Base-by-base conservation (phyloP, 1,140 invertebrate genomes). In the Calycopis cecrops region DNA sequence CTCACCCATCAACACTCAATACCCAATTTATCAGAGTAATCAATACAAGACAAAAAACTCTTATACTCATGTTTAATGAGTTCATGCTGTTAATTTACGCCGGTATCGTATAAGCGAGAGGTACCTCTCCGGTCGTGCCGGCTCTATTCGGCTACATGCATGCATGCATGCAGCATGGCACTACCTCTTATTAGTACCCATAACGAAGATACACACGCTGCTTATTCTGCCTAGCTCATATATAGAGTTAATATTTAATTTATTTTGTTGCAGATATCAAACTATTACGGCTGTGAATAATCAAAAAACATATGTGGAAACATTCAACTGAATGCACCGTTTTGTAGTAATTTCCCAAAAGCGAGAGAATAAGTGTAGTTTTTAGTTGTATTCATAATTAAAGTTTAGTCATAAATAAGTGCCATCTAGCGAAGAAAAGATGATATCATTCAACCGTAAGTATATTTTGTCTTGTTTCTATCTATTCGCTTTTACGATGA, bases 191-290 rank as follows among this genome's bases (percentile, higher is more conserved):
- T n/a, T n/a, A n/a, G n/a, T n/a, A n/a, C n/a, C n/a, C n/a, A n/a
- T 28, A 28, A 28, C 6, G 21, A 28, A 28, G 2, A 28, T 28
- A 28, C 21, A 28, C 2, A 28, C 21, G 6, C 21, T 28, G 2
- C 6, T 28, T 28, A 28, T 28, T 28, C 21, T 28, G 21, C 2
- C 38, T n/a, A 40, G 2, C 38, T 6, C 8, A 12, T 1, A 40
- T 11, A 40, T 6, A n/a, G 14, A 16, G 16, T 44, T 44, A 16
- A 17, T 14, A 16, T 18, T 16, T 44, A 3, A 0, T 9, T 44
- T 8, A 7, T 44, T 44, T 44, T 44, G 40, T 44, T 44, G 14
- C 40, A 44, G 40, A 44, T 16, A 44, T 44, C 12, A 44, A 9
- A 18, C 14, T 9, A 44, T 44, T 17, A 18, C 14, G 14, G 16